Evolutionary conservation across 2,888 invertebrate genomes (phyloP), one percentile per base, ranked within the genome.

Genomic region (Agrochola litura): DNA sequence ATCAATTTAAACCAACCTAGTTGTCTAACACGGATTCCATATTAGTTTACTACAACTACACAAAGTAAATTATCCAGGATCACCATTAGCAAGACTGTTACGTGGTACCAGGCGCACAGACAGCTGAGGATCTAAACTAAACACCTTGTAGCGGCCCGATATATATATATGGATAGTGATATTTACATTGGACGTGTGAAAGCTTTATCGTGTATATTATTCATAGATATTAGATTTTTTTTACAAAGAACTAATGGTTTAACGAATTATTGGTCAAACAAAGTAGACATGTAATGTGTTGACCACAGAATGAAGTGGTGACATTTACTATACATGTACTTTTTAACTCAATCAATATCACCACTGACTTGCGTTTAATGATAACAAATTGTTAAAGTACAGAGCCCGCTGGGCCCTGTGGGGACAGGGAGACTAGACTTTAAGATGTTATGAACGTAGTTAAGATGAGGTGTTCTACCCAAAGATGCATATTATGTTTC

Each of bases 81-180:
- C n/a, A 43, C 25, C 65, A 72, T 86, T 77, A 83, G 83, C 41
- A 64, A 25, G 2, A 0, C 25, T 10, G 52, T 41, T 83, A 83
- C 86, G 83, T 73, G 9, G 54, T 65, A 63, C 76, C 73, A 77
- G 77, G 78, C 54, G 12, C 9, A 1, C 78, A 77, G 60, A 19
- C 25, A 14, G 61, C 70, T 22, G 37, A 46, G 65, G 71, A 73
- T 37, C 56, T 82, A 69, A 73, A 41, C 60, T 82, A 72, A 66
- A 76, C 76, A 41, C 37, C 56, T 30, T 41, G 63, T 37, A 60
- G 69, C 46, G 63, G 63, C 1, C 82, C 63, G 46, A 46, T 58
- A 37, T 52, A 19, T 30, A 30, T 30, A 30, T 30, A 30, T 30
- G 30, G 30, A 58, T 72, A 60, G n/a, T 76, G 41, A 43, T 70